Evolutionary conservation across 2,797 vertebrate genomes (phyloP).

Genomic region (Sarcophilus harrisii): DNA sequence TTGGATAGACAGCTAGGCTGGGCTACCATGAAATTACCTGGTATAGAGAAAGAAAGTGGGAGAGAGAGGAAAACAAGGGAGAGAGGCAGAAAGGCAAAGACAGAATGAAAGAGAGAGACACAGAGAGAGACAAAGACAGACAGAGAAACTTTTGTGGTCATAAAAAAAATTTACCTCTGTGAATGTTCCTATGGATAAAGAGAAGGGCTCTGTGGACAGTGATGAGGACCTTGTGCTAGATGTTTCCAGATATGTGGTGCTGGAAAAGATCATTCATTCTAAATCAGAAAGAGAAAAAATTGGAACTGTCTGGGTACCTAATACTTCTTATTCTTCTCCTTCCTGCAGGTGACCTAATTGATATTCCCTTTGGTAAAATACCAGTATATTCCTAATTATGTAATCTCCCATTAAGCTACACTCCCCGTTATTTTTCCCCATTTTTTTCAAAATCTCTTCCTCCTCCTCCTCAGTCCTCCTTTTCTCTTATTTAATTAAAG

Average conservation of each 20-base stretch:
- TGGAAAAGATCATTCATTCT: not conserved
- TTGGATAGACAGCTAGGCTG: not conserved
- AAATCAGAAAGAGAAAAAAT: not conserved
- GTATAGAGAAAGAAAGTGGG: no score
- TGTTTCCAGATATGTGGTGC: not conserved
- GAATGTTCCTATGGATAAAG: not conserved
- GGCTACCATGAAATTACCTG: not conserved
- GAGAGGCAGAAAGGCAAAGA: no score
- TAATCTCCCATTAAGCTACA: no score
- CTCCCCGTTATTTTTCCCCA: no score
- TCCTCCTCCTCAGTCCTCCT: no score
- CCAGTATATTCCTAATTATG: no score
- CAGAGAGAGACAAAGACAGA: not conserved
- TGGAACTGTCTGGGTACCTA: not conserved
- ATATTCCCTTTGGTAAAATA: no score
- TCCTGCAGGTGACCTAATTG: not conserved
- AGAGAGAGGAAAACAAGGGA: no score
- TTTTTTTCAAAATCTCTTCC: no score
- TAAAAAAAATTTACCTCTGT: not conserved
- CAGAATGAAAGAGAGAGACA: no score
- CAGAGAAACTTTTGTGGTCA: not conserved
- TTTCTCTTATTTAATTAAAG: no score
- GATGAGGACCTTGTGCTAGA: not conserved
- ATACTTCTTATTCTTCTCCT: not conserved
- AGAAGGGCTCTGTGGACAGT: not conserved